Base-by-base conservation (phyloP, 2,797 vertebrate genomes). In the Leuciscus waleckii region DNA sequence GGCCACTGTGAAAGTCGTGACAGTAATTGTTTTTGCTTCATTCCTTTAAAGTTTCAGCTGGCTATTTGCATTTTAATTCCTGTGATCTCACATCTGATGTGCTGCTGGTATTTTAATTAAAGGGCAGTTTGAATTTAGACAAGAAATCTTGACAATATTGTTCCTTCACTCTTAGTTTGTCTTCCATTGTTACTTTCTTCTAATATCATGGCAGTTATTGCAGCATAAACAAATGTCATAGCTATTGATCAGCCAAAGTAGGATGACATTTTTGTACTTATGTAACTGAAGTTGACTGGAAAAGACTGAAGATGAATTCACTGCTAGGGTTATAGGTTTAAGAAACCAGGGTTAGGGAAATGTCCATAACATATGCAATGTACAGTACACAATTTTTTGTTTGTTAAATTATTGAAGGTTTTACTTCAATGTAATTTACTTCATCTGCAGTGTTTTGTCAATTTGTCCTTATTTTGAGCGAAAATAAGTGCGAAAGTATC, bases 51-150 rank as follows among this genome's bases (percentile, higher is more conserved):
- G 76, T 61, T 88, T 87, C 51, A 16, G 29, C 7, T 71, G 63
- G 82, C 58, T 76, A 65, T 88, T 76, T 65, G 68, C 32, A 65
- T 76, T 87, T 83, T 81, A 81, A 85, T 89, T 80, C 51, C 46
- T 80, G 74, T 67, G 81, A 84, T 86, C 35, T n/a, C 23, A 71
- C 82, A 81, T 74, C 85, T 68, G 82, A 81, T 86, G 77, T 26
- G 32, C 84, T 73, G 69, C 79, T 87, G 76, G 54, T 80, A 81
- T 67, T 76, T 80, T 71, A 77, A 82, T 77, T 65, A 46, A 68
- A 77, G 46, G 26, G 17, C 41, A 75, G 16, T 49, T 82, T 65
- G 61, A 83, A 29, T 63, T 61, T 75, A 79, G 51, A 79, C 74
- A 37, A 46, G 23, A 67, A 56, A 68, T 81, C 73, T 81, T 56